A percentile compares a stretch with the other conserved stretches of the same genome.
phyloP scores from a whole-genome alignment of 1,140 invertebrate species.

The Drosophila teissieri region DNA sequence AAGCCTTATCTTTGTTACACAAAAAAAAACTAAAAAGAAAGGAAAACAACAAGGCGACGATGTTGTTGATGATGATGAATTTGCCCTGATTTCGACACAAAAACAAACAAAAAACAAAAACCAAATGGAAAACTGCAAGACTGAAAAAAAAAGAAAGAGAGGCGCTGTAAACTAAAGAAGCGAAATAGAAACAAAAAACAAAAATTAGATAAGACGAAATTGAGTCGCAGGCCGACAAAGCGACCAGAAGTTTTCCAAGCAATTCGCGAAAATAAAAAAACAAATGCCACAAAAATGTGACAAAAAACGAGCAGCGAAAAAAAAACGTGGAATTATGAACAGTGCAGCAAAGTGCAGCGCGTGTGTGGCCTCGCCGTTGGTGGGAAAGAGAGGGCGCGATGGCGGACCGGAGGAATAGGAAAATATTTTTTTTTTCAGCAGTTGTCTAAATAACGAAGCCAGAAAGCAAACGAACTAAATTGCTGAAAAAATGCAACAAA shows the following conservation, averaged over 20 bases:
- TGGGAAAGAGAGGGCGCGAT: constrained; percentile 5
- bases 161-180: constrained; percentile 30
- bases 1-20: constrained; percentile 78
- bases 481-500: constrained; percentile 62
- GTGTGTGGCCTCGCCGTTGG: constrained; percentile 53
- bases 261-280: constrained; percentile 35
- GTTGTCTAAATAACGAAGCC: constrained; percentile 79
- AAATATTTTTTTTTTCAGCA: constrained; percentile 64
- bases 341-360: constrained; percentile 67
- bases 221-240: constrained; percentile 75
- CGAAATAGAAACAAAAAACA: constrained; percentile 59
- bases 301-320: constrained; percentile 28
- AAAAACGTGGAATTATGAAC: constrained; percentile 53
- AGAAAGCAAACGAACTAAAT: constrained; percentile 83
- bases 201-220: constrained; percentile 82
- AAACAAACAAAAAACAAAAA: constrained; percentile 67
- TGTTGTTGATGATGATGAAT: constrained; percentile 82
- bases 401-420: constrained; percentile 17
- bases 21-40: constrained; percentile 47
- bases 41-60: constrained; percentile 67
- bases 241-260: constrained; percentile 61
- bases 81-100: constrained; percentile 82
- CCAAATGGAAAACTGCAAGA: constrained; percentile 35
- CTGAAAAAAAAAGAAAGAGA: constrained; percentile 18
- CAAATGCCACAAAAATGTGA: constrained; percentile 28